A percentile compares a stretch with the other conserved stretches of the same genome.
phyloP scores from a whole-genome alignment of 35 echinoderm and acorn worm genomes.

The Holothuria glaberrima region DNA sequence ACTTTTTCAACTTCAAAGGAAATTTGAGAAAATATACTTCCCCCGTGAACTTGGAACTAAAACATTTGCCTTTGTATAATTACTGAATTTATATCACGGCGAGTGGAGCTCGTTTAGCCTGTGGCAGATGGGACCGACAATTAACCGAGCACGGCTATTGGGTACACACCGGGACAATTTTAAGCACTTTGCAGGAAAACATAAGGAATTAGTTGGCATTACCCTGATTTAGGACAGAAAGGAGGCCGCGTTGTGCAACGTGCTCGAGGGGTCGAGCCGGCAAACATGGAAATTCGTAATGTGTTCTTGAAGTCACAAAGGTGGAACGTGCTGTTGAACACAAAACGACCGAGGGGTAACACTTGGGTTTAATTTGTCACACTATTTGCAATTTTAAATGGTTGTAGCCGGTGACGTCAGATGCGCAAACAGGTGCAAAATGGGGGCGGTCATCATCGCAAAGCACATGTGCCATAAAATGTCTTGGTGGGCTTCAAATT shows the following conservation, averaged over 20 bases:
- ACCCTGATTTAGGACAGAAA: slow-evolving; percentile 19
- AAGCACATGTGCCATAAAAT: too few relatives aligned
- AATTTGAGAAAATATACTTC: slow-evolving; percentile 41
- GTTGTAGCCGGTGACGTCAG: too few relatives aligned
- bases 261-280: slow-evolving; percentile 17
- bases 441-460: too few relatives aligned
- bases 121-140: slow-evolving; percentile 43
- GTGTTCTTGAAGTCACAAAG: background rate
- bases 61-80: slow-evolving; percentile 44
- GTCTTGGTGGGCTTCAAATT: too few relatives aligned
- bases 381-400: too few relatives aligned
- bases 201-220: slow-evolving; percentile 32
- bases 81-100: slow-evolving; percentile 40
- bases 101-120: slow-evolving; percentile 12
- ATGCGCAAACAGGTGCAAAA: too few relatives aligned
- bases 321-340: slow-evolving; percentile 28
- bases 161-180: slow-evolving; percentile 48
- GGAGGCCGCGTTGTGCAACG: slow-evolving; percentile 46
- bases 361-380: slow-evolving; percentile 14
- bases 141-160: slow-evolving; percentile 11
- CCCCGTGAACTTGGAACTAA: slow-evolving; percentile 27
- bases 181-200: background rate
- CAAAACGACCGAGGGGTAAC: background rate
- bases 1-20: slow-evolving; percentile 36
- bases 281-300: too few relatives aligned